A percentile compares a stretch with the other conserved stretches of the same genome.
These are phyloP conservation scores for Cetoscarus ocellatus DNA, from an alignment of 2,797 vertebrate genomes.

Conservation along the genomic window DNA sequence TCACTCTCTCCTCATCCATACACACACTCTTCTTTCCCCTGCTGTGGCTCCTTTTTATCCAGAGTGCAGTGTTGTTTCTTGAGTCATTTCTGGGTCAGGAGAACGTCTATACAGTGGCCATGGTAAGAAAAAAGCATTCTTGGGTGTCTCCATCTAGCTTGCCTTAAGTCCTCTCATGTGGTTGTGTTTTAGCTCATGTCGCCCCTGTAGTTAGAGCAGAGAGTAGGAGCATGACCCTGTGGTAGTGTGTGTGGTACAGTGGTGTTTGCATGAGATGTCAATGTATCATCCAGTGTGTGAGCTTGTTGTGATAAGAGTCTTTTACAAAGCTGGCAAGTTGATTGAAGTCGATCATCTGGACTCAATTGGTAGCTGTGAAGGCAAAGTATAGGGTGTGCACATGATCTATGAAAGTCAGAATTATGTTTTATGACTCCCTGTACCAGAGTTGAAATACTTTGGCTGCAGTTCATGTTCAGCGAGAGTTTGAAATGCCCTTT, in stretches of 20 bases:
- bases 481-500: background rate
- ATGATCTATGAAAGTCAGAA: constrained; percentile 1
- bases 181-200: constrained; percentile 39
- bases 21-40: constrained; percentile 43
- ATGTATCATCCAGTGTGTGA: constrained; percentile 1
- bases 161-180: constrained; percentile 9
- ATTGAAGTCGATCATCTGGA: constrained; percentile 4
- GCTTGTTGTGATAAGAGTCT: background rate
- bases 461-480: background rate
- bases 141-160: constrained; percentile 38
- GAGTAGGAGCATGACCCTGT: constrained; percentile 28
- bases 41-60: constrained; percentile 55
- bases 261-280: constrained; percentile 46
- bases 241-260: constrained; percentile 12
- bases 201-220: constrained; percentile 15
- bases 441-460: background rate
- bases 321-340: background rate
- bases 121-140: constrained; percentile 84
- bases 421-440: background rate
- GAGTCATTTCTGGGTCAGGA: constrained; percentile 83
- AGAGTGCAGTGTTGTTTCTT: constrained; percentile 84
- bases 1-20: constrained; percentile 7
- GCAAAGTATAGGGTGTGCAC: constrained; percentile 11
- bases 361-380: constrained; percentile 13
- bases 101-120: constrained; percentile 78